phyloP scores from a whole-genome alignment of 2,113 vertebrate species.

The Hippolais icterina region DNA sequence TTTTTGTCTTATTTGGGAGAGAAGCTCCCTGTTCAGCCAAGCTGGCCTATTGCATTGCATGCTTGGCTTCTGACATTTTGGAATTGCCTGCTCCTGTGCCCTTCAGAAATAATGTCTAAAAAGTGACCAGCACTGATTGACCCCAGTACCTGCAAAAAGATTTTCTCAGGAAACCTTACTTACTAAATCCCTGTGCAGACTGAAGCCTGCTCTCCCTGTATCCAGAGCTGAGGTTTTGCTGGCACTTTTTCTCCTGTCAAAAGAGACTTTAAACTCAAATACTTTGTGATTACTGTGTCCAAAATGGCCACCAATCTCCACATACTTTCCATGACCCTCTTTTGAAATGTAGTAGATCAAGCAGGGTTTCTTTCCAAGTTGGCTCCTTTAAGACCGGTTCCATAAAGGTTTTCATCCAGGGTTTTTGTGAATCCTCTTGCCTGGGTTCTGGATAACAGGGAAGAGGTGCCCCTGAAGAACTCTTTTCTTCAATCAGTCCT shows the following conservation, averaged over 20 bases:
- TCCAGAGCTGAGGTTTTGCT: no score
- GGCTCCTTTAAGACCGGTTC: neutral
- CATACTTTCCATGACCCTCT: neutral
- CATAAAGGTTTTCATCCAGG: neutral
- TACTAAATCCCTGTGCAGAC: neutral
- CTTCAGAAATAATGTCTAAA: neutral
- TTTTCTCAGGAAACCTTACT: neutral
- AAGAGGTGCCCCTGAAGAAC: neutral
- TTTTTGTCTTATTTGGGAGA: neutral
- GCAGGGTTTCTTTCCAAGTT: neutral
- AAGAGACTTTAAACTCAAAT: neutral
- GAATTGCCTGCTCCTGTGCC: neutral
- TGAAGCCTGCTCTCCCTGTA: neutral
- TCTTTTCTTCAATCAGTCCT: neutral
- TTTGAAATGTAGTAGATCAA: neutral
- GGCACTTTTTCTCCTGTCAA: neutral
- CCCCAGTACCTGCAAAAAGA: neutral
- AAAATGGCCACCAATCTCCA: neutral
- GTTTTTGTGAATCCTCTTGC: neutral
- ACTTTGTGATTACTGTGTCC: neutral
- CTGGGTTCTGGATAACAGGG: neutral
- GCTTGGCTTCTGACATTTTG: neutral
- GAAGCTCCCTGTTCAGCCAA: neutral
- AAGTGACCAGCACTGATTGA: neutral
- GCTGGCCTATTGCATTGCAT: rapidly evolving